Percentiles rank a stretch among this genome's conserved stretches.
These are phyloP conservation scores for Pangasius krempfi DNA, from an alignment of 2,797 vertebrate genomes.

Conservation along the genomic window DNA sequence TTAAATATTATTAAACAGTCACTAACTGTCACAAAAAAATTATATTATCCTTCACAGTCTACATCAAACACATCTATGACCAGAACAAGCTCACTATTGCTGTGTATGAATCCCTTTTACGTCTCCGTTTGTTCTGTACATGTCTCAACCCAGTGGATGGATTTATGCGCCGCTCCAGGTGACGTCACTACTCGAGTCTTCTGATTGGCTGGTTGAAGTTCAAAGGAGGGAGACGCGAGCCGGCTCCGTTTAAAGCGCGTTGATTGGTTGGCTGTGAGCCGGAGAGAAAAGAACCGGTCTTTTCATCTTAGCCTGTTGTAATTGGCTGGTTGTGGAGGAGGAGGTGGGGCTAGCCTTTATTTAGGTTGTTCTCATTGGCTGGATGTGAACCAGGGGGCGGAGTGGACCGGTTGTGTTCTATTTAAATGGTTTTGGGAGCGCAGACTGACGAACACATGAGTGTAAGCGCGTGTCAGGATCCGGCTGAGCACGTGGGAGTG, in stretches of 20 bases:
- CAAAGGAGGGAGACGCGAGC: background rate
- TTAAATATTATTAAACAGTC: background rate
- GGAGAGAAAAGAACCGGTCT: background rate
- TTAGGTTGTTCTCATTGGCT: slow-evolving; percentile 1
- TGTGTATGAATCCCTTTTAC: background rate
- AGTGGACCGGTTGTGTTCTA: slow-evolving; percentile 53
- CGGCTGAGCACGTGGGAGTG: slow-evolving; percentile 52
- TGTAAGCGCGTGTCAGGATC: slow-evolving; percentile 59
- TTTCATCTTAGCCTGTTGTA: background rate
- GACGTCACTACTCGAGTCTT: background rate
- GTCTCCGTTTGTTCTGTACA: background rate
- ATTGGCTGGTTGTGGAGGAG: slow-evolving; percentile 58
- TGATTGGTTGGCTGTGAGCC: slow-evolving; percentile 17
- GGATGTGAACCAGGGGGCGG: slow-evolving; percentile 43
- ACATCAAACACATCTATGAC: background rate
- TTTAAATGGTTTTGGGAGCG: slow-evolving; percentile 74
- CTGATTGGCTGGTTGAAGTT: slow-evolving; percentile 41
- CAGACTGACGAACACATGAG: slow-evolving; percentile 65
- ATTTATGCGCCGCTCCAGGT: slow-evolving; percentile 25
- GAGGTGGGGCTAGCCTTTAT: slow-evolving; percentile 31
- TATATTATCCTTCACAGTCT: background rate
- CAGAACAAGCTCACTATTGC: background rate
- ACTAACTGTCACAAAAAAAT: background rate
- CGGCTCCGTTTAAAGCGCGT: background rate
- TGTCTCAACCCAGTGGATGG: background rate